Conservation (phyloP, 2,113 vertebrate genomes). For the Clarias batrachus region DNA sequence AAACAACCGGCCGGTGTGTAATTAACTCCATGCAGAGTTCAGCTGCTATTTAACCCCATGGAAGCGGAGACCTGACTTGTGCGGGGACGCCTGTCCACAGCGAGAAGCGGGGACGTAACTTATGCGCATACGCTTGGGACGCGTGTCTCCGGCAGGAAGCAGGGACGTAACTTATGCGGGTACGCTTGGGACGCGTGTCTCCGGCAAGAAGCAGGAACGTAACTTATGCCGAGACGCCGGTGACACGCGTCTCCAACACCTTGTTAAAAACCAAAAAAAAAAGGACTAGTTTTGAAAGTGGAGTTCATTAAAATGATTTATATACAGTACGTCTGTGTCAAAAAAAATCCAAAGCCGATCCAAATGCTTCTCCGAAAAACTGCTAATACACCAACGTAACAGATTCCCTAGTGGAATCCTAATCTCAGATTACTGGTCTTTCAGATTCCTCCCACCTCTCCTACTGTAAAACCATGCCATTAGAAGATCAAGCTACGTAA, state of each 20-base stretch:
- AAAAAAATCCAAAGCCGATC: neutral
- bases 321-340: neutral
- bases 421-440: neutral
- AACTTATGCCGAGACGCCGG: neutral
- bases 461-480: neutral
- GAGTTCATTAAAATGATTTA: constrained; percentile 4
- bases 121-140: neutral
- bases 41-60: constrained; percentile 13
- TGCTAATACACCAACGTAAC: neutral
- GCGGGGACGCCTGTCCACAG: neutral
- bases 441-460: neutral
- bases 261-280: neutral
- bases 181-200: neutral
- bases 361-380: neutral
- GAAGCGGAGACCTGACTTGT: neutral
- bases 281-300: neutral
- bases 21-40: constrained; percentile 33
- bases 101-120: neutral
- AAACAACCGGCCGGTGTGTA: neutral
- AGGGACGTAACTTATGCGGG: neutral
- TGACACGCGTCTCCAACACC: neutral
- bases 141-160: neutral
- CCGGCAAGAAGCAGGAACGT: neutral
- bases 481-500: too few relatives aligned
- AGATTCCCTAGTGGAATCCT: neutral